Percentiles rank a stretch among this genome's conserved stretches.
phyloP scores from a whole-genome alignment of 2,888 invertebrate species.

The Eristalis arbustorum region DNA sequence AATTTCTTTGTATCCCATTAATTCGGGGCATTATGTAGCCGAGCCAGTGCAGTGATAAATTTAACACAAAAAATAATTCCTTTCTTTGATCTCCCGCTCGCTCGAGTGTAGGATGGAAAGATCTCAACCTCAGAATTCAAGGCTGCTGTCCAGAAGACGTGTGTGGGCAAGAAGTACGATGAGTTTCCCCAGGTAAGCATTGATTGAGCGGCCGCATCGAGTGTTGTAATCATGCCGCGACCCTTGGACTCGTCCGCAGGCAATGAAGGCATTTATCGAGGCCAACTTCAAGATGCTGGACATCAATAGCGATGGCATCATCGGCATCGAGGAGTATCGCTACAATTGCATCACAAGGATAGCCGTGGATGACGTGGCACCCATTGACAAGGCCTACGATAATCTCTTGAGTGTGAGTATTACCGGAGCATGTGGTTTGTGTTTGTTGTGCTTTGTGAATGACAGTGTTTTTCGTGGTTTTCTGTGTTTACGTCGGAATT shows the following conservation, averaged over 20 bases:
- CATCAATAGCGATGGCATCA: conserved; percentile 89
- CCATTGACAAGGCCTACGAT: conserved; percentile 89
- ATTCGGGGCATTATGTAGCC: background rate
- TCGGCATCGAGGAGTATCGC: conserved; percentile 90
- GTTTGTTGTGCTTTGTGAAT: background rate
- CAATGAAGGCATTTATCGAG: conserved; percentile 93
- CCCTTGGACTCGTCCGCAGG: conserved; percentile 75
- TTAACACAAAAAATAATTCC: background rate
- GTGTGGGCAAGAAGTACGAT: conserved; percentile 87
- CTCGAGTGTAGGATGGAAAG: conserved; percentile 86
- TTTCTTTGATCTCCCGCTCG: conserved; percentile 26
- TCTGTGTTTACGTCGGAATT: background rate
- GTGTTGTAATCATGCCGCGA: background rate
- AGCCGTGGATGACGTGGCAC: conserved; percentile 88
- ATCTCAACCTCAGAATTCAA: conserved; percentile 92
- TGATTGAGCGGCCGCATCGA: background rate
- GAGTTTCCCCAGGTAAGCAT: conserved; percentile 86
- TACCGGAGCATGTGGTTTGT: conserved; percentile 6
- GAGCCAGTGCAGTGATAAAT: background rate
- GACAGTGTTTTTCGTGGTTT: background rate
- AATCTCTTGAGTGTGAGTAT: conserved; percentile 88
- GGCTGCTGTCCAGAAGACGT: conserved; percentile 89
- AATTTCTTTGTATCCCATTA: background rate
- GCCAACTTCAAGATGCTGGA: conserved; percentile 91
- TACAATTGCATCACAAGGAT: conserved; percentile 91